phyloP scores from a whole-genome alignment of 2,113 vertebrate species.

The western clawed frog (Xenopus tropicalis) region DNA sequence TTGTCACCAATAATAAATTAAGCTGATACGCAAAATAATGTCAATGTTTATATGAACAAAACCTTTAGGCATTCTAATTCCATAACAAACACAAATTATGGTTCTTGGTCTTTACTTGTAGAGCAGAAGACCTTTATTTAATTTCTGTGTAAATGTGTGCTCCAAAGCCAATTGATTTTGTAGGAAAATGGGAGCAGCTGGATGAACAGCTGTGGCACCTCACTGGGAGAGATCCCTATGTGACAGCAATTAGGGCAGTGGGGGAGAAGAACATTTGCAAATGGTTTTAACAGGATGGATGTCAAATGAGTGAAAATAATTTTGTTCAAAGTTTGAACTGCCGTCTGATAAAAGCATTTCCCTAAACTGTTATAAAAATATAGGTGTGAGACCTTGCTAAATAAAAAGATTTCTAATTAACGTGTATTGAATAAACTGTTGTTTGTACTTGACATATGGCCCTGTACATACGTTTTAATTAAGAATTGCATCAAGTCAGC shows the following conservation, averaged over 20 bases:
- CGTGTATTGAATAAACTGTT: conserved; percentile 35
- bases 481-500: conserved; percentile 29
- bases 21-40: too few relatives aligned
- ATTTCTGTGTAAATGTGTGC: not conserved
- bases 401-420: conserved; percentile 41
- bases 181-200: conserved; percentile 26
- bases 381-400: conserved; percentile 23
- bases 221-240: conserved; percentile 2
- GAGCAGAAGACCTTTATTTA: conserved; percentile 1
- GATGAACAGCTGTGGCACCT: conserved; percentile 18
- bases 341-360: conserved; percentile 25
- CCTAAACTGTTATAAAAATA: conserved; percentile 32
- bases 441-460: conserved; percentile 38
- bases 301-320: conserved; percentile 15
- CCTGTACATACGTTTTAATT: conserved; percentile 36
- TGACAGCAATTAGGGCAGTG: conserved; percentile 17
- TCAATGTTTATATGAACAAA: too few relatives aligned
- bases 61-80: too few relatives aligned
- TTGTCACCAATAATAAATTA: too few relatives aligned
- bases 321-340: conserved; percentile 19
- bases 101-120: not conserved
- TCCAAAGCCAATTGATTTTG: conserved; percentile 4
- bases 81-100: not conserved
- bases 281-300: conserved; percentile 6
- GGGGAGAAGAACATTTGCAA: conserved; percentile 3